Evolutionary conservation across 2,797 vertebrate genomes (phyloP).

Genomic region (Rhincodon typus): DNA sequence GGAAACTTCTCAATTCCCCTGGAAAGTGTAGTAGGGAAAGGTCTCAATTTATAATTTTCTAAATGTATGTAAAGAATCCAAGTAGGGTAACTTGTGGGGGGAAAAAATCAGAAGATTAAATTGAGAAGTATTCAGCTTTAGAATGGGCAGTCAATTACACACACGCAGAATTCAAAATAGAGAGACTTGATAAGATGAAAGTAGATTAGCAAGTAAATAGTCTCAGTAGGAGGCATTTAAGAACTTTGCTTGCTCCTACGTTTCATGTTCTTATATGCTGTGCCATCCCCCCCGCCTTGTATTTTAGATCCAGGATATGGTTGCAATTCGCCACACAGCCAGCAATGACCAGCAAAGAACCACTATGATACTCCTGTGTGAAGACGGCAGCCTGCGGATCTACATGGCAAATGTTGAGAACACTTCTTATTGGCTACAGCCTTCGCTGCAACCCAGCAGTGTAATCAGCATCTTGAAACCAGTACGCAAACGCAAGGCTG

Average conservation of each 20-base stretch:
- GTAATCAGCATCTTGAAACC: slow-evolving; percentile 97
- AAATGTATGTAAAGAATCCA: neutral
- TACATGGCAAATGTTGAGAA: slow-evolving; percentile 98
- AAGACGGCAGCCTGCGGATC: slow-evolving; percentile 93
- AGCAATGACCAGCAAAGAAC: slow-evolving; percentile 97
- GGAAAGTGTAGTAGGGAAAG: neutral
- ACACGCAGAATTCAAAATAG: neutral
- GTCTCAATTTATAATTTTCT: neutral
- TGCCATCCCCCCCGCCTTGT: neutral
- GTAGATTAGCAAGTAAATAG: neutral
- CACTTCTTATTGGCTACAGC: slow-evolving; percentile 95
- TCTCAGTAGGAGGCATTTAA: neutral
- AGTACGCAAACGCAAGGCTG: slow-evolving; percentile 87
- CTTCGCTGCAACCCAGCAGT: slow-evolving; percentile 88
- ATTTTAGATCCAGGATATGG: slow-evolving; percentile 95
- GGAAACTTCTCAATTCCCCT: neutral
- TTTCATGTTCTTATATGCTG: neutral
- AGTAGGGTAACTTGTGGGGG: neutral
- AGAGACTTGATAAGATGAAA: neutral
- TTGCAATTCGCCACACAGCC: slow-evolving; percentile 92
- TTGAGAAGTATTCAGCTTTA: neutral
- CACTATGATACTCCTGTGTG: slow-evolving; percentile 95
- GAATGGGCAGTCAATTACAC: neutral
- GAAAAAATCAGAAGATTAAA: neutral
- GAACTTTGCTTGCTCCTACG: neutral